These are phyloP conservation scores for Potamarius usumacintae DNA, from an alignment of 2,113 vertebrate genomes.

Conservation along the genomic window DNA sequence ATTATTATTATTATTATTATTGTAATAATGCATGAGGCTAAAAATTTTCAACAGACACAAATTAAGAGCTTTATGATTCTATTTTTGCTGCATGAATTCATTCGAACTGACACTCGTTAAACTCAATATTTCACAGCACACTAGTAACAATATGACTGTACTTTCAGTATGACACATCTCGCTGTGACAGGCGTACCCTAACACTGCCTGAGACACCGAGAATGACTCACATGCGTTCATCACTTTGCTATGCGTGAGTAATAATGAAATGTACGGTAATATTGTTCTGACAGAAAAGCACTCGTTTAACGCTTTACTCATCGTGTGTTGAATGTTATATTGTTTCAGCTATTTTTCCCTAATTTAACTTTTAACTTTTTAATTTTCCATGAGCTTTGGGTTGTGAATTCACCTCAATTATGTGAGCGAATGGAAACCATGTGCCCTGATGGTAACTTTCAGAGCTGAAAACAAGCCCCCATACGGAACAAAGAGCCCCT, in stretches of 20 bases:
- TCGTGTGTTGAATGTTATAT: not conserved
- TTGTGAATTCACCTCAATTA: not conserved
- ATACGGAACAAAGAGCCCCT: conserved; percentile 49
- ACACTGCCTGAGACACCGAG: not conserved
- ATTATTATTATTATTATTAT: too few species aligned
- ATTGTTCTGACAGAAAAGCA: conserved; percentile 30
- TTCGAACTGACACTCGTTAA: not conserved
- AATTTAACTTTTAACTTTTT: not conserved
- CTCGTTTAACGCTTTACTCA: not conserved
- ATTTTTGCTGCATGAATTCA: not conserved
- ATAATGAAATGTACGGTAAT: conserved; percentile 38
- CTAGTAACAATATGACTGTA: conserved; percentile 47
- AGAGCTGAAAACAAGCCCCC: conserved; percentile 48
- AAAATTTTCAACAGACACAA: not conserved
- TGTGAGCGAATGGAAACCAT: conserved; percentile 32
- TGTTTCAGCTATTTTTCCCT: not conserved
- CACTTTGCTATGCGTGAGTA: conserved; percentile 20
- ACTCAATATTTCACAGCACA: conserved; percentile 37
- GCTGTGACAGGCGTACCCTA: not conserved
- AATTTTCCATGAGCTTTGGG: conserved; percentile 25
- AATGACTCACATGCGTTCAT: conserved; percentile 34
- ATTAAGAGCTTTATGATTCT: not conserved
- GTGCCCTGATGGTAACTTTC: conserved; percentile 32
- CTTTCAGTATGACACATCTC: conserved; percentile 43
- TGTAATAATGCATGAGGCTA: not conserved